These are phyloP conservation scores for Myotis daubentonii DNA, from an alignment of 2,797 vertebrate species.

Conservation along the genomic window DNA sequence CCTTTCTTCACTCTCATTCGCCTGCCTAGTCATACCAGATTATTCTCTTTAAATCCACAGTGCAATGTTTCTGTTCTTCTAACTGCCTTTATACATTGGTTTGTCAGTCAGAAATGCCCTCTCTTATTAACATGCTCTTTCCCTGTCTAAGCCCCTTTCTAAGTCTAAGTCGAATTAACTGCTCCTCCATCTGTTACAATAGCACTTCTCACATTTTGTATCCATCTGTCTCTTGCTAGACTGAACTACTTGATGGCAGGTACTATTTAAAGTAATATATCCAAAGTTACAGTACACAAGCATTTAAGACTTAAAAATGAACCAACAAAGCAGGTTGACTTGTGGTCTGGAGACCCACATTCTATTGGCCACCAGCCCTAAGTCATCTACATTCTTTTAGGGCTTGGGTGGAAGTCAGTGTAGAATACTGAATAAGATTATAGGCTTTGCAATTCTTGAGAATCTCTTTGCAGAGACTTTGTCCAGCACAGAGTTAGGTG, in stretches of 20 bases:
- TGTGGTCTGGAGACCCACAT: not conserved
- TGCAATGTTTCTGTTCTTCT: not conserved
- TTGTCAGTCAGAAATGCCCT: not conserved
- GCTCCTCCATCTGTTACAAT: slow-evolving; percentile 42
- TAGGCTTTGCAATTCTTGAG: not conserved
- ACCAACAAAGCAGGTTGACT: not conserved
- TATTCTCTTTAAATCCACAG: not conserved
- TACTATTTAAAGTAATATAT: slow-evolving; percentile 35
- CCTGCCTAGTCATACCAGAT: not conserved
- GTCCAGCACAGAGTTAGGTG: too few relatives aligned
- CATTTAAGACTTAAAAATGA: slow-evolving; percentile 39
- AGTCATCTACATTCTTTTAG: slow-evolving; percentile 26
- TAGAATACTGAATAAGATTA: not conserved
- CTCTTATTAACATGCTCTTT: not conserved
- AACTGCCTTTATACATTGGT: not conserved
- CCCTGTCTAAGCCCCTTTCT: slow-evolving; percentile 42
- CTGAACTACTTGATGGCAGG: slow-evolving; percentile 7
- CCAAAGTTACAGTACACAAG: slow-evolving; percentile 27
- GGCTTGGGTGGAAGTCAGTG: slow-evolving; percentile 18
- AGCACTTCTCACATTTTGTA: slow-evolving; percentile 54
- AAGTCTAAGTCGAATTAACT: slow-evolving; percentile 59
- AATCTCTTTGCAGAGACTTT: too few relatives aligned
- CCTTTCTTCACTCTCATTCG: not conserved
- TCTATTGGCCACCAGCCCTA: not conserved
- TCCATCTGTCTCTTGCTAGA: slow-evolving; percentile 37